Base-by-base conservation (phyloP, 2,888 invertebrate genomes). In the Glyphotaelius pellucidus region DNA sequence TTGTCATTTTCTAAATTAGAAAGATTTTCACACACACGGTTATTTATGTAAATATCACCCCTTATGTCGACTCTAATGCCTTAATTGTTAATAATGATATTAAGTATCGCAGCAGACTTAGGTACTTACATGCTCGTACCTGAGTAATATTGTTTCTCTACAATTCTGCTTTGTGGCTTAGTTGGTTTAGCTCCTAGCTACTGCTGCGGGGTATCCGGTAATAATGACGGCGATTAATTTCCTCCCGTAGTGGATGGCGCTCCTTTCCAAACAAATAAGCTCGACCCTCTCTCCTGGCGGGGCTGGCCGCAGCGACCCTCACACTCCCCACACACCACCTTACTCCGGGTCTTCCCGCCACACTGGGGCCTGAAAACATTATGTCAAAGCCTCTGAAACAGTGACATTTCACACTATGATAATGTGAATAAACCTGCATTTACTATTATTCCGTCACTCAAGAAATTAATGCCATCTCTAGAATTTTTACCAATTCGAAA, bases 151-250 rank as follows among this genome's bases (percentile, higher is more conserved):
- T 67, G 67, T 67, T 25, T n/a, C 67, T n/a, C 25, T 67, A n/a
- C 25, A 67, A 9, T 67, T n/a, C 67, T n/a, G 25, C 25, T 25
- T 67, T 67, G 67, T 67, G 25, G 67, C 67, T 67, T 67, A 67
- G 67, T 67, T 67, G 67, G 19, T 67, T 9, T 25, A 87, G 52
- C 32, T 25, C 32, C 38, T 32, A 84, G 83, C 19, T 25, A 30
- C 52, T 85, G 19, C 84, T 35, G n/a, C 90, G 32, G 52, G 67
- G 67, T 67, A 85, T 67, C 25, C 67, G 32, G 83, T 47, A 90
- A 84, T 90, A 90, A 90, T 84, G 85, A 84, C 52, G 79, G 47
- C 90, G 90, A 90, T 90, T 90, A 84, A 90, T 90, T 90, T 90
- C 67, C 52, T 80, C 52, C 67, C 35, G 85, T 90, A 80, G 84